phyloP scores from a whole-genome alignment of 2,113 vertebrate genomes.

The Catharus fuscescens region DNA sequence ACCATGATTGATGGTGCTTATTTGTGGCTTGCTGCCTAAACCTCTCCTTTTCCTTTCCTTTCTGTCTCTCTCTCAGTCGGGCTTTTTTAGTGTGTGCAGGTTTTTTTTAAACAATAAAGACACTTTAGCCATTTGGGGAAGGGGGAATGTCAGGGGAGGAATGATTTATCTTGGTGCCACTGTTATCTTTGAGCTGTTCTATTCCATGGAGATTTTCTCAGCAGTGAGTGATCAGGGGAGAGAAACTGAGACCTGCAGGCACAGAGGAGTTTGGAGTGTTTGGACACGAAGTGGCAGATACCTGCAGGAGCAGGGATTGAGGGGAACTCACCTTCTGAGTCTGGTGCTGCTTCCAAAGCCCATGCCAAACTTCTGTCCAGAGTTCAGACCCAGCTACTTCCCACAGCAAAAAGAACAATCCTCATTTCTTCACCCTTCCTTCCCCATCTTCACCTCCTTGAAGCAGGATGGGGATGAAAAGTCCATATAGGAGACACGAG shows the following conservation, averaged over 20 bases:
- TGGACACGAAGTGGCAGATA: neutral
- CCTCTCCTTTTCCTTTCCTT: conserved; percentile 68
- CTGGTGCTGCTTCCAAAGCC: neutral
- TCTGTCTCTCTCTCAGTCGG: neutral
- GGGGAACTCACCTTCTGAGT: neutral
- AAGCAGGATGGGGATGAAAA: neutral
- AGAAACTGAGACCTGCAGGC: neutral
- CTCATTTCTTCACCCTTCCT: neutral
- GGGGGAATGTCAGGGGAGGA: neutral
- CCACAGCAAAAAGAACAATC: rapidly evolving
- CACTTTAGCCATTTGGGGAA: conserved; percentile 16
- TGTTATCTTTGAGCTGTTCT: conserved; percentile 1
- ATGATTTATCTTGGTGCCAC: conserved; percentile 31
- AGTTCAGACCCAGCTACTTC: neutral
- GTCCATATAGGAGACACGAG: rapidly evolving
- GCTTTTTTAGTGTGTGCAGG: neutral
- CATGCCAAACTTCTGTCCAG: rapidly evolving
- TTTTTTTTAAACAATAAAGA: conserved; percentile 42
- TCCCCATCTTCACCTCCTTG: neutral
- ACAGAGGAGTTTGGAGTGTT: neutral
- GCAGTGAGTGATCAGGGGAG: neutral
- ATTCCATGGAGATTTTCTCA: neutral
- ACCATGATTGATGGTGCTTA: conserved; percentile 91
- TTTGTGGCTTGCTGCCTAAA: conserved; percentile 86
- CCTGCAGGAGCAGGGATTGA: neutral